phyloP scores from a whole-genome alignment of 2,888 invertebrate genomes.

The Epistrophella euchroma region DNA sequence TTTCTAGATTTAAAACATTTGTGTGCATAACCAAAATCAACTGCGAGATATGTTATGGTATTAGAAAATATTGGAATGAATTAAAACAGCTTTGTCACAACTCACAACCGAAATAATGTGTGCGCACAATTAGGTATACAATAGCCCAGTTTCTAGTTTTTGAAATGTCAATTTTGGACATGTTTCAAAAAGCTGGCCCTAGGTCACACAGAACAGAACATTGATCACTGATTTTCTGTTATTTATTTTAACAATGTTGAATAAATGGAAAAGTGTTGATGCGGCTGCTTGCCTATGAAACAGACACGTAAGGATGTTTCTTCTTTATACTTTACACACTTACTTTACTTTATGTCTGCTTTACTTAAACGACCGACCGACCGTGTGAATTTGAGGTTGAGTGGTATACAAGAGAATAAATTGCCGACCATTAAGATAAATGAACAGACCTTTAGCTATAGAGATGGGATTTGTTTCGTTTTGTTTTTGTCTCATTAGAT shows the following conservation, averaged over 20 bases:
- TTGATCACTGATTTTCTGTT: constrained; percentile 31
- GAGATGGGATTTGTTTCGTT: constrained; percentile 52
- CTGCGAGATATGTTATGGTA: background rate
- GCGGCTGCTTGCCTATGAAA: background rate
- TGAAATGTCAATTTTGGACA: constrained; percentile 17
- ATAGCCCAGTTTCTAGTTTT: background rate
- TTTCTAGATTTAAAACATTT: background rate
- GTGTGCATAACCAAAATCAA: constrained; percentile 14
- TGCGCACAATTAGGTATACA: background rate
- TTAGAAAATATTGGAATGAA: constrained; percentile 5
- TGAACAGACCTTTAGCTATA: constrained; percentile 62
- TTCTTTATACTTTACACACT: constrained; percentile 12
- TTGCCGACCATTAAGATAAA: constrained; percentile 72
- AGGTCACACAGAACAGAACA: background rate
- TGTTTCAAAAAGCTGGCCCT: constrained; percentile 31
- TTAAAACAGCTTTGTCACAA: background rate
- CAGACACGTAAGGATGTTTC: background rate
- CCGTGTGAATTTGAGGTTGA: constrained; percentile 73
- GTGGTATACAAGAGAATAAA: constrained; percentile 68
- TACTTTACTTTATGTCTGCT: constrained; percentile 36
- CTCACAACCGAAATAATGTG: background rate
- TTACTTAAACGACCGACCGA: constrained; percentile 59
- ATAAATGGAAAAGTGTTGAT: constrained; percentile 10
- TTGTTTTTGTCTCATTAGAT: constrained; percentile 14
- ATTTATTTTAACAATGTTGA: constrained; percentile 26